Base-by-base conservation (phyloP, 1,140 invertebrate species). In the Caenorhabditis brenneri region DNA sequence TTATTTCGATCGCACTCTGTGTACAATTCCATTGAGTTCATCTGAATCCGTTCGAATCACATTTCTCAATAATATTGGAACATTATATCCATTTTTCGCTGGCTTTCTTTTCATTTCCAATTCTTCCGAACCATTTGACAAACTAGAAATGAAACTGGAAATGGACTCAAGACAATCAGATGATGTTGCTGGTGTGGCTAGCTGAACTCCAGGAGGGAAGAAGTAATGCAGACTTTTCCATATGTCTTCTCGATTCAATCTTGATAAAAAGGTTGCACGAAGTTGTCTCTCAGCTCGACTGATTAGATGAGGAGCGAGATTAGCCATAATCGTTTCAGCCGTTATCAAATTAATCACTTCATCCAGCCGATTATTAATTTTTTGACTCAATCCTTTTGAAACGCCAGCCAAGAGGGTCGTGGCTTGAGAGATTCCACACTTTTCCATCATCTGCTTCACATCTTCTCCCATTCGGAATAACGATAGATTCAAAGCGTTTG, bases 391-490 rank as follows among this genome's bases (percentile, higher is more conserved):
- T 33, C 6, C 65, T 27, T 74, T 74, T 4, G 65, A 46, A 3
- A n/a, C n/a, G 42, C 65, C 65, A 36, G 65, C 65, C 15, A 74
- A 24, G 9, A 74, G 36, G 15, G 65, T 74, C 3, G 36, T 74
- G 19, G 46, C 24, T 42, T 74, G 65, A 42, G 65, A 74, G 10
- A 74, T 42, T 53, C 82, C 82, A 58, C 82, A 83, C 15, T 83
- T 49, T 27, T 83, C 53, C 58, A 83, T 55, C 33, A 80, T 74
- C 29, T 24, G 48, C 22, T 55, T 46, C 15, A 84, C 79, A 55
- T 84, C 53, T 39, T 39, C 55, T 24, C 83, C 83, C 80, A 84
- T 83, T 31, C 83, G 46, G 55, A 84, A 84, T 9, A 84, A 46
- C 10, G 83, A 84, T 6, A 84, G 19, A 55, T 36, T 58, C 46